Evolutionary conservation across 2,113 vertebrate species (phyloP).

Genomic region (Bubalus kerabau): DNA sequence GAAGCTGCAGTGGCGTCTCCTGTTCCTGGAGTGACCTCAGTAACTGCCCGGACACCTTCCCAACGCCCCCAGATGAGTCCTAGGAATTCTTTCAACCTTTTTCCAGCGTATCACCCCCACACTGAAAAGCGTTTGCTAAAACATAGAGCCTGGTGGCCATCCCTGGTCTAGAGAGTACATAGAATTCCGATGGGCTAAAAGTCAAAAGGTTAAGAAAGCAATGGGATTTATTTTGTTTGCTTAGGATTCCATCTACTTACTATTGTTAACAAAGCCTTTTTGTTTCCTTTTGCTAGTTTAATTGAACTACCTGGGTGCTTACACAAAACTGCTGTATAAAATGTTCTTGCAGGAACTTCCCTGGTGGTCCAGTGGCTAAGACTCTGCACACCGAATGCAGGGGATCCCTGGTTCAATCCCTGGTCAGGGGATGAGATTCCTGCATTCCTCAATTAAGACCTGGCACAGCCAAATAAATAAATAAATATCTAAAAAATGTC

Average conservation of each 20-base stretch:
- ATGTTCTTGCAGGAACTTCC: not conserved
- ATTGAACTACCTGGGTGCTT: not conserved
- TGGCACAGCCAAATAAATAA: not conserved
- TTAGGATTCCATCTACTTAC: not conserved
- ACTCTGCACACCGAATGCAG: not conserved
- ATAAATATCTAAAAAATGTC: not conserved
- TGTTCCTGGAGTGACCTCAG: not conserved
- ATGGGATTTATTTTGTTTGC: not conserved
- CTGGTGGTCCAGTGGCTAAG: not conserved
- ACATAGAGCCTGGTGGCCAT: not conserved
- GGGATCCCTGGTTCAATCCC: not conserved
- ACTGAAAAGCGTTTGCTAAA: not conserved
- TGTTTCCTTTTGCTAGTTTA: not conserved
- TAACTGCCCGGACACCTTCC: not conserved
- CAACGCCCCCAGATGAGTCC: not conserved
- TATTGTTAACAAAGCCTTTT: not conserved
- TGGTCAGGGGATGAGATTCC: not conserved
- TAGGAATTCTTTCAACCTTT: not conserved
- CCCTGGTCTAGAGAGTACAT: not conserved
- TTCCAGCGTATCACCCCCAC: not conserved
- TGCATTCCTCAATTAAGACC: not conserved
- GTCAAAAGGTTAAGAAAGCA: not conserved
- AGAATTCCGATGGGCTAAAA: not conserved
- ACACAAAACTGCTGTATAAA: not conserved
- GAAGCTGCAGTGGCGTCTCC: not conserved